phyloP scores from a whole-genome alignment of 2,113 vertebrate species.

The Paradisaea rubra region DNA sequence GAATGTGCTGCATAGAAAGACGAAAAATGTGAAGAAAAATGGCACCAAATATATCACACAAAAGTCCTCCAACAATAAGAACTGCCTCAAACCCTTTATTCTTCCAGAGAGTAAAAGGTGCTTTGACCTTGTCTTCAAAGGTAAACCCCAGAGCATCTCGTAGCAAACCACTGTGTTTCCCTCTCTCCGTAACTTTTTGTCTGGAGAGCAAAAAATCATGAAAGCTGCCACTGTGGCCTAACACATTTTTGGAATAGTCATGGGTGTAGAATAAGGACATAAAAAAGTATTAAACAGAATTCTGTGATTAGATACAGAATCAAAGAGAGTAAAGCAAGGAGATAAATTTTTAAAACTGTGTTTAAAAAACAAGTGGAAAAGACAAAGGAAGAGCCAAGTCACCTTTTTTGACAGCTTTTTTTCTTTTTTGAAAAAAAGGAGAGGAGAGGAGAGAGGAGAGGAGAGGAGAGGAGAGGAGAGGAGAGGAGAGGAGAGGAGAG shows the following conservation, averaged over 20 bases:
- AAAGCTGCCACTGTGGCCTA: not conserved
- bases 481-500: no score
- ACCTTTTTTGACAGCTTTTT: not conserved
- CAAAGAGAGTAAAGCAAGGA: not conserved
- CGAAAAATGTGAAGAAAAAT: not conserved
- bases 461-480: no score
- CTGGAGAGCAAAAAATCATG: not conserved
- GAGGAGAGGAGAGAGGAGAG: no score
- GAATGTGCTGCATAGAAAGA: not conserved
- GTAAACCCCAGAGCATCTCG: not conserved
- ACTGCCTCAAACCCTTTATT: not conserved
- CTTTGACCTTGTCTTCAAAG: slow-evolving; percentile 17
- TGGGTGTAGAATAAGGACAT: not conserved
- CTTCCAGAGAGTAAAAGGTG: not conserved
- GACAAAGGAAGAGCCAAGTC: not conserved
- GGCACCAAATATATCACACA: not conserved
- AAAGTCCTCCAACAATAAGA: not conserved
- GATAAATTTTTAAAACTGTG: not conserved
- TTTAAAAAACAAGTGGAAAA: not conserved
- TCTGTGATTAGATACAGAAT: not conserved
- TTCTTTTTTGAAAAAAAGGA: no score
- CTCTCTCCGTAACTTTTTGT: not conserved
- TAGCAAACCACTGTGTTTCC: not conserved
- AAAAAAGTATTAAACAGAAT: not conserved
- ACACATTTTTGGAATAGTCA: not conserved